Percentiles rank a stretch among this genome's conserved stretches.
Evolutionary conservation across 2,113 vertebrate genomes (phyloP).

Genomic region (Asarcornis scutulata): DNA sequence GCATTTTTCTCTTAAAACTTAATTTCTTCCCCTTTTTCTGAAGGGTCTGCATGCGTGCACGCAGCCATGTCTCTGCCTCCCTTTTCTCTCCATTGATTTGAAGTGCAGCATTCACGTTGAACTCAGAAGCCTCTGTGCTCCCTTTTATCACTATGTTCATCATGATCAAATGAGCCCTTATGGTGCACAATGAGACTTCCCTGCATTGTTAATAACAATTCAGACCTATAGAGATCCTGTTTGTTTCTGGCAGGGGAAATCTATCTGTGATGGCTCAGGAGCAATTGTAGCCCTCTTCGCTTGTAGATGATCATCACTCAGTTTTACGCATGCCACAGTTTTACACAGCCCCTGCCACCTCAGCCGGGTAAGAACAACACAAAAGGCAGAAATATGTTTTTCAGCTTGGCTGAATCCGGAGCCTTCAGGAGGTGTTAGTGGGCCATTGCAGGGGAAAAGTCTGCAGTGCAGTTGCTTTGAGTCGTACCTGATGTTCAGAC

Average conservation of each 20-base stretch:
- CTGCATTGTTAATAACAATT: neutral
- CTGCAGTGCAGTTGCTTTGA: neutral
- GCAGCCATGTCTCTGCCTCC: neutral
- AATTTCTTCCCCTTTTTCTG: neutral
- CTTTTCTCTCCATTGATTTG: neutral
- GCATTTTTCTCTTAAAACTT: slow-evolving; percentile 8
- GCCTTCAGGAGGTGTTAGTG: neutral
- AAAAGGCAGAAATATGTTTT: neutral
- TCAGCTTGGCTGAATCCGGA: neutral
- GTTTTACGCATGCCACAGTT: neutral
- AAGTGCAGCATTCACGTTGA: neutral
- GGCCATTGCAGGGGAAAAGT: neutral
- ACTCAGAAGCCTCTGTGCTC: neutral
- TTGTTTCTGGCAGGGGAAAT: slow-evolving; percentile 10
- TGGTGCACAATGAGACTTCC: neutral
- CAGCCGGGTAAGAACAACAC: neutral
- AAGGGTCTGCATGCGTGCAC: neutral
- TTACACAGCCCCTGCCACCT: neutral
- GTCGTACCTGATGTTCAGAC: neutral
- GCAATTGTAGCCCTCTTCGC: neutral
- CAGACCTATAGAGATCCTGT: neutral
- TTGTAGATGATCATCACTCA: neutral
- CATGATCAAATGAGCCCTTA: neutral
- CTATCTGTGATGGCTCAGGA: neutral
- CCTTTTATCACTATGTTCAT: slow-evolving; percentile 17